Evolutionary conservation across 2,113 vertebrate species (phyloP), one percentile per base, ranked within the genome.

Genomic region (Tinamus guttatus): DNA sequence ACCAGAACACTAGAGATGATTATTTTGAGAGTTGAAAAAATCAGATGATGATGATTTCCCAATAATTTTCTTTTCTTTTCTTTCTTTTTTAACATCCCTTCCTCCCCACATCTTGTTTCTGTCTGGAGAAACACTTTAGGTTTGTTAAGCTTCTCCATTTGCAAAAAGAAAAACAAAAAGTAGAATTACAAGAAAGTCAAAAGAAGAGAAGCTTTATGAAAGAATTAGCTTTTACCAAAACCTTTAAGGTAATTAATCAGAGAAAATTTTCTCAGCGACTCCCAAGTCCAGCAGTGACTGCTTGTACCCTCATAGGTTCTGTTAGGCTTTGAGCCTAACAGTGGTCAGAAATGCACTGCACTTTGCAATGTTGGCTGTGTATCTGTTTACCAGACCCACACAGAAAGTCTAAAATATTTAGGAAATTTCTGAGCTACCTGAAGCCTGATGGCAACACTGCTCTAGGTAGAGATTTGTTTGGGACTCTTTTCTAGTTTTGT

Each of bases 211-310:
- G 2, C 17, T 7, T 52, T 77, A 74, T 47, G 30, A 81, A 79
- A 89, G 17, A 20, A 47, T 47, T 47, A 47, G 17, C 45, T 16
- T 47, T 20, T 47, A 47, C 45, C 18, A 17, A 47, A 47, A 47
- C 45, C 41, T 63, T 92, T 92, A 83, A 85, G 7, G 36, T 58
- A 69, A 15, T 13, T 36, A 69, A 34, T 13, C 22, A 87, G 76
- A 77, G 5, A 2, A 81, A 28, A 10, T 47, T 79, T 74, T 11
- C 11, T 65, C 36, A 54, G 25, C 4, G 30, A 1, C 5, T 87
- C 32, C 18, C 14, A 85, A 69, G 20, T 8, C 5, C n/a, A 67
- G 45, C 40, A 3, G 0, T 49, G 34, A 54, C 30, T 45, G 0
- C n/a, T 80, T 4, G 40, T 90, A 64, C 27, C n/a, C 18, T 85